A percentile compares a stretch with the other conserved stretches of the same genome.
Conservation (phyloP, 92 coral and sea anemone genomes). For the Palythoa grandis region DNA sequence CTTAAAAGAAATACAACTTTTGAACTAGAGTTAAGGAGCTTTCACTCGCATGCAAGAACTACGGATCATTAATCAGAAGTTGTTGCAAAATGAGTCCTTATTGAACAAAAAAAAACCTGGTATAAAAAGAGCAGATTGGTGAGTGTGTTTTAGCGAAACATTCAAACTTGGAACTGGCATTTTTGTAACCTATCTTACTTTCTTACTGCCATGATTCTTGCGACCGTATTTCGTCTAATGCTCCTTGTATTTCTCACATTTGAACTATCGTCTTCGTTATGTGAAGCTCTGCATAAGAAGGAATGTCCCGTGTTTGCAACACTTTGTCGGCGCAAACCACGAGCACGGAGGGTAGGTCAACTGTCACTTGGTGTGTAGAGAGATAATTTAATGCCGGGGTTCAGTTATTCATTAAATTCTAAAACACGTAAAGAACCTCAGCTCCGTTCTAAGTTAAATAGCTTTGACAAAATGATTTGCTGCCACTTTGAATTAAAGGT, state of each 20-base stretch:
- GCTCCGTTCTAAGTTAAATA: no score
- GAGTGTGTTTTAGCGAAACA: neutral
- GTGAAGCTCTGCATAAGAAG: neutral
- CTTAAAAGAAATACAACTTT: no score
- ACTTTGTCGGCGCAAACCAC: neutral
- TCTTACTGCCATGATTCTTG: neutral
- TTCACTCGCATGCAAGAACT: no score
- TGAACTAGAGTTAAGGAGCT: no score
- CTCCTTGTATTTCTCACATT: neutral
- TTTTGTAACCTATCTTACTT: neutral
- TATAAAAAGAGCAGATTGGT: neutral
- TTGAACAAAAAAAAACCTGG: no score
- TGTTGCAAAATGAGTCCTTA: no score
- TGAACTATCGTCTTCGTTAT: neutral
- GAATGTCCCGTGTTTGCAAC: conserved; percentile 6
- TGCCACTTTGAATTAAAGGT: no score
- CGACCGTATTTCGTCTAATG: neutral
- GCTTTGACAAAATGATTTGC: no score
- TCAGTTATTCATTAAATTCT: no score
- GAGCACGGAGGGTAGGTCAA: neutral
- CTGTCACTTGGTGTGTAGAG: neutral
- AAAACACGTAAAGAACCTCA: no score
- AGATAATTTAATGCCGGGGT: no score
- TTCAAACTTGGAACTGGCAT: neutral
- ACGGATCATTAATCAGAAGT: no score